Evolutionary conservation across 2,797 vertebrate species (phyloP), one percentile per base, ranked within the genome.

Genomic region (Holocentrus rufus): DNA sequence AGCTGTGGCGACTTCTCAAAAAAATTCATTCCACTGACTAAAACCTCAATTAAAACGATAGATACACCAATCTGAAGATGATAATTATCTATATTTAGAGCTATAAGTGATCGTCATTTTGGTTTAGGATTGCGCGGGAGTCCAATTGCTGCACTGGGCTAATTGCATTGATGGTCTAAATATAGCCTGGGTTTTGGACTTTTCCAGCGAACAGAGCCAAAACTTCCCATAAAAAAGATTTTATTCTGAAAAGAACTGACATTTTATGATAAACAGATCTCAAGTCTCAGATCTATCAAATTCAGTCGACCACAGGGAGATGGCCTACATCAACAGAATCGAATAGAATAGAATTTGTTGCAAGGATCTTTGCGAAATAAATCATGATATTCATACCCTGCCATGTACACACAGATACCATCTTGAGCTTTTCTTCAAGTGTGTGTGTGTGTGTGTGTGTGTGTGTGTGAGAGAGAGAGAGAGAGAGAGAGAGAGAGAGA

Each of bases 31-130:
- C 87, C 76, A 65, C 83, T 74, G 69, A 79, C 74, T 78, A 65
- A 69, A 83, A 87, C 82, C 83, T 85, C 80, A 88, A 87, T 92
- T 85, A 86, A 90, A 91, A 83, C 78, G 55, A 88, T 77, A 89
- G 84, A 89, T 90, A 82, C 77, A 78, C 83, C 68, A 85, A 77
- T 84, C 84, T 77, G 60, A 72, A 79, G 78, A 87, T 85, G 77
- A 89, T 85, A 91, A 92, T 91, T 82, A 88, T 87, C 82, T 89
- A 81, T 85, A 89, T 90, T 91, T 91, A 88, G 84, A 88, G 85
- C 84, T 76, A 73, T 88, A 85, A 88, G 83, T 79, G 87, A 85
- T 89, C 74, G 79, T 88, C 83, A 90, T 88, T 90, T 89, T 88
- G 89, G 89, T 92, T 81, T 84, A n/a, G 76, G 75, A 79, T 85